Evolutionary conservation across 2,113 vertebrate species (phyloP).

Genomic region (Eira barbara): DNA sequence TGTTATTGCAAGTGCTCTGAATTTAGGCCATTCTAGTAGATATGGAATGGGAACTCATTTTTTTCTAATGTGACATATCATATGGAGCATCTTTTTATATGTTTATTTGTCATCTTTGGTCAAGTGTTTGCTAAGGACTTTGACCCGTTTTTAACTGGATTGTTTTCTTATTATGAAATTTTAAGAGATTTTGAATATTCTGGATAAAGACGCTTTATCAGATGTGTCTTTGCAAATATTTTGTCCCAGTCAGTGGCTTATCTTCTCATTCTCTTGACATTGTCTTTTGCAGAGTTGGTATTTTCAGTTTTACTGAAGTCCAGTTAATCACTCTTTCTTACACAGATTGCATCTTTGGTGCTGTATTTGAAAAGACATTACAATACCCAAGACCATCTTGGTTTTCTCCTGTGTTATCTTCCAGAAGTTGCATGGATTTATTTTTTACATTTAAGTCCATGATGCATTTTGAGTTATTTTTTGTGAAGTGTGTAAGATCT

Average conservation of each 20-base stretch:
- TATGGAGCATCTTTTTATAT: not conserved
- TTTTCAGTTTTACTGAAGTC: not conserved
- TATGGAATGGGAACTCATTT: not conserved
- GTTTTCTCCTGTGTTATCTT: not conserved
- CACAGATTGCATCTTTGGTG: not conserved
- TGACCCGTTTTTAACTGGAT: not conserved
- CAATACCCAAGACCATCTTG: not conserved
- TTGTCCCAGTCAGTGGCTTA: not conserved
- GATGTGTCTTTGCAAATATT: not conserved
- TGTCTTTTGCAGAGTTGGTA: not conserved
- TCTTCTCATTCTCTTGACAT: not conserved
- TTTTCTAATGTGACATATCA: not conserved
- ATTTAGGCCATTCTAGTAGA: not conserved
- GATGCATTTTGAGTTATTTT: not conserved
- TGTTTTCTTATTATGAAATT: not conserved
- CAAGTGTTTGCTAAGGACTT: not conserved
- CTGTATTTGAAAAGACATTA: not conserved
- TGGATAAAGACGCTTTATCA: not conserved
- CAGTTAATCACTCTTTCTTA: not conserved
- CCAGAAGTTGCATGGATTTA: not conserved
- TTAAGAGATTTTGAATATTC: not conserved
- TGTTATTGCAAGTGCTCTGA: not conserved
- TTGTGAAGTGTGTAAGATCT: not conserved
- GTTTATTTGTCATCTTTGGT: not conserved
- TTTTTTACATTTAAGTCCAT: not conserved